Evolutionary conservation across 2,113 vertebrate genomes (phyloP).

Genomic region (Jaculus jaculus): DNA sequence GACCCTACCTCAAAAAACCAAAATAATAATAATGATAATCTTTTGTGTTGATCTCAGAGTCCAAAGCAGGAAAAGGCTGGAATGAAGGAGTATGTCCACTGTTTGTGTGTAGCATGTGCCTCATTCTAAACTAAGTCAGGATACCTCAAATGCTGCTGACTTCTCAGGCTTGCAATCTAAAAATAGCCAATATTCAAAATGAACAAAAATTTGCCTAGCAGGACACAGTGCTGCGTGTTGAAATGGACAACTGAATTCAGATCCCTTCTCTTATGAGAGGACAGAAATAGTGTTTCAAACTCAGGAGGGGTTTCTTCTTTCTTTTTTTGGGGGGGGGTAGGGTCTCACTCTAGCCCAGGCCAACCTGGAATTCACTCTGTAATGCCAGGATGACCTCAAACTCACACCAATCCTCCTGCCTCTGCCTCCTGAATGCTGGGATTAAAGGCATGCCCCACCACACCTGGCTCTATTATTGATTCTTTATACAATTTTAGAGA

Average conservation of each 20-base stretch:
- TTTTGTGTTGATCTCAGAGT: neutral
- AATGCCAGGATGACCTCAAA: too few species aligned
- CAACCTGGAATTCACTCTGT: too few species aligned
- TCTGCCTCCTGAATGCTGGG: too few species aligned
- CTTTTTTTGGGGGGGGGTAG: too few species aligned
- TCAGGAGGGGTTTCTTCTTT: neutral
- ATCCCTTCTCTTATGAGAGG: slow-evolving; percentile 31
- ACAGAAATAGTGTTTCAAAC: slow-evolving; percentile 50
- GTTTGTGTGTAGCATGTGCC: slow-evolving; percentile 4
- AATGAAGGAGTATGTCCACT: neutral
- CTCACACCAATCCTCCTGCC: too few species aligned
- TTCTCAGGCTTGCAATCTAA: neutral
- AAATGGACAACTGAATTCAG: neutral
- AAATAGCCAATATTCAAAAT: slow-evolving; percentile 14
- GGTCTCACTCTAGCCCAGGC: too few species aligned
- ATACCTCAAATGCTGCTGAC: neutral
- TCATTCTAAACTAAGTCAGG: slow-evolving; percentile 47
- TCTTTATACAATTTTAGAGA: slow-evolving; percentile 34
- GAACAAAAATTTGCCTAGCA: neutral
- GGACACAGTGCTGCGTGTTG: neutral
- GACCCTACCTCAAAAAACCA: too few species aligned
- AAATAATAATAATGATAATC: neutral
- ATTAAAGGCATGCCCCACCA: too few species aligned
- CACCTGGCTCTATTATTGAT: neutral
- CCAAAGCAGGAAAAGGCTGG: neutral